These are phyloP conservation scores for Syngnathus rostellatus DNA, from an alignment of 2,797 vertebrate species.

Conservation along the genomic window DNA sequence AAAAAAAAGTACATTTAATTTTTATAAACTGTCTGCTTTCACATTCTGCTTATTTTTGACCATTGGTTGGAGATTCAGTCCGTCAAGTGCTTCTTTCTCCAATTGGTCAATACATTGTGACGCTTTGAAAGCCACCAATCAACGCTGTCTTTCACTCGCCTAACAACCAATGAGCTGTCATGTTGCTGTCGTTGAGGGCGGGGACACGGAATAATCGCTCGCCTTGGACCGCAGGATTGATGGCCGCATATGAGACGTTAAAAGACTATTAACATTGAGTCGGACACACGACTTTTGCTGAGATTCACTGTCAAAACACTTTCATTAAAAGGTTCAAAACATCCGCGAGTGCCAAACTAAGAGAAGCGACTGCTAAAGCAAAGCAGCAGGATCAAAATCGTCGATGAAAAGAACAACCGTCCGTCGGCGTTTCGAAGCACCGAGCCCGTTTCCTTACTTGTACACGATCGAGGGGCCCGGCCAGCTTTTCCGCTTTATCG, in stretches of 20 bases:
- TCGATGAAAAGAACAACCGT: background rate
- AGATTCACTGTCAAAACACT: background rate
- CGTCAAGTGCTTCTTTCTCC: background rate
- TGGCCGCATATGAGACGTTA: conserved; percentile 65
- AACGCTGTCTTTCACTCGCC: rapidly evolving
- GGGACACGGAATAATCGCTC: conserved; percentile 23
- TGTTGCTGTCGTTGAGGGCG: conserved; percentile 37
- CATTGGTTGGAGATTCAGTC: background rate
- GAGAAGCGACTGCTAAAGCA: background rate
- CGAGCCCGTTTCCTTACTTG: background rate
- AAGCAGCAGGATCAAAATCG: background rate
- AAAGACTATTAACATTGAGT: conserved; percentile 29
- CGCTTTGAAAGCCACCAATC: conserved; percentile 30
- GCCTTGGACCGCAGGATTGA: conserved; percentile 67
- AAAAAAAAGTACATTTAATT: no score
- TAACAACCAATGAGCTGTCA: conserved; percentile 33
- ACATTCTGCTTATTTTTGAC: background rate
- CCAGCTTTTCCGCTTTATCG: background rate
- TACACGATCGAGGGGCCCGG: background rate
- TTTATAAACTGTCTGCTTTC: background rate
- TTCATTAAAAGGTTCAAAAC: no score
- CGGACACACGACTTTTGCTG: conserved; percentile 13
- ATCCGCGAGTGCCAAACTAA: background rate
- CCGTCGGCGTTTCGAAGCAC: background rate
- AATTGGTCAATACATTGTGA: conserved; percentile 16